phyloP scores from a whole-genome alignment of 2,888 invertebrate genomes.

The Galeruca laticollis region DNA sequence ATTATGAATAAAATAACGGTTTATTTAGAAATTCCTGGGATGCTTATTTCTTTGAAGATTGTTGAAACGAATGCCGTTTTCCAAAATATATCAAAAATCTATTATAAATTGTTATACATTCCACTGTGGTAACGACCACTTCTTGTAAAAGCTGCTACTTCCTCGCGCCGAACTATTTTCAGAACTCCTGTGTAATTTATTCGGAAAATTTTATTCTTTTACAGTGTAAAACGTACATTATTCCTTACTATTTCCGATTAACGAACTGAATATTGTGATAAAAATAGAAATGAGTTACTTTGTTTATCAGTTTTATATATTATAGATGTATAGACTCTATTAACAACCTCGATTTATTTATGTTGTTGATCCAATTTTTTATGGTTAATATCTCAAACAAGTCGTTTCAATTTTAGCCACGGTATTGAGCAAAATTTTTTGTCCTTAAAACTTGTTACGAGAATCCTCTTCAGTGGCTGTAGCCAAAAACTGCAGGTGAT shows the following conservation, averaged over 20 bases:
- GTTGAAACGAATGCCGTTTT: background rate
- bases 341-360: constrained; percentile 2
- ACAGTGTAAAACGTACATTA: background rate
- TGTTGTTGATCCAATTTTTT: background rate
- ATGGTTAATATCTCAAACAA: constrained; percentile 2
- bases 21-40: background rate
- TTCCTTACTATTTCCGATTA: background rate
- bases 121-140: background rate
- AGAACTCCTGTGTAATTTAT: constrained; percentile 1
- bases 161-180: background rate
- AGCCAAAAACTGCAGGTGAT: too few relatives aligned
- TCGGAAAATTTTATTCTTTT: background rate
- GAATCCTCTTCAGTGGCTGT: too few relatives aligned
- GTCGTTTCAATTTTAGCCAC: background rate
- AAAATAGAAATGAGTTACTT: constrained; percentile 1
- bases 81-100: background rate
- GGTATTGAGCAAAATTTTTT: background rate
- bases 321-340: constrained; percentile 1
- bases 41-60: background rate
- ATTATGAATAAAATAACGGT: background rate
- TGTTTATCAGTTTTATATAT: constrained; percentile 3
- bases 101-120: background rate
- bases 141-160: background rate
- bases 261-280: background rate
- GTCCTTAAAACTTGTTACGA: background rate